Conservation (phyloP, 2,113 vertebrate genomes). For the Cepphus grylle region DNA sequence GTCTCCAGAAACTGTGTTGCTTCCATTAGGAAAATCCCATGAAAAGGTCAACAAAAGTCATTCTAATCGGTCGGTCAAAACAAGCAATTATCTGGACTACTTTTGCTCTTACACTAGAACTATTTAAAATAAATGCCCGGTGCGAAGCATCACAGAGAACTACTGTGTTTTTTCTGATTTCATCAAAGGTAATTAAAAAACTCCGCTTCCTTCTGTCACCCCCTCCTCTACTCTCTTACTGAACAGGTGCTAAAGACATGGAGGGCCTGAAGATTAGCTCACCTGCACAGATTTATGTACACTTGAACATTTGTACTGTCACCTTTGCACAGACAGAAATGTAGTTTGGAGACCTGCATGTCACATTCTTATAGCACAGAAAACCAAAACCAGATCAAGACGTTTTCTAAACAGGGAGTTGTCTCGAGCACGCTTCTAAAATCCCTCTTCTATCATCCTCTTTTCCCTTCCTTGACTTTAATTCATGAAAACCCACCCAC, state of each 20-base stretch:
- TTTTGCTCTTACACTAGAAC: neutral
- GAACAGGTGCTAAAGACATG: neutral
- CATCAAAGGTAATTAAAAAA: neutral
- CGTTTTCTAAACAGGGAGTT: neutral
- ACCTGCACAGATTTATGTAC: neutral
- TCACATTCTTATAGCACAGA: neutral
- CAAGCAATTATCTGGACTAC: neutral
- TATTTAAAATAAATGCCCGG: neutral
- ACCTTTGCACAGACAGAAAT: neutral
- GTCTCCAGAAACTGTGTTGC: neutral
- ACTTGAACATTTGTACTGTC: neutral
- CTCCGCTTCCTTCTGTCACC: rapidly evolving
- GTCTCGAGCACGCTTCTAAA: neutral
- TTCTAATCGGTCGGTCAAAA: neutral
- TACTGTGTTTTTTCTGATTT: neutral
- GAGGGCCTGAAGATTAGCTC: neutral
- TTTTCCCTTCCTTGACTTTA: neutral
- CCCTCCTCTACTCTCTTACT: neutral
- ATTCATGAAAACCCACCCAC: neutral
- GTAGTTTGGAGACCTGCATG: neutral
- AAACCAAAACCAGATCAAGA: neutral
- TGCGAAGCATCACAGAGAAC: neutral
- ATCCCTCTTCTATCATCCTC: neutral
- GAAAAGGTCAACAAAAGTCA: neutral
- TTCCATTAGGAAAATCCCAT: constrained; percentile 27